Percentiles rank a stretch among this genome's conserved stretches.
phyloP scores from a whole-genome alignment of 2,888 invertebrate species.

The Cosmia trapezina region DNA sequence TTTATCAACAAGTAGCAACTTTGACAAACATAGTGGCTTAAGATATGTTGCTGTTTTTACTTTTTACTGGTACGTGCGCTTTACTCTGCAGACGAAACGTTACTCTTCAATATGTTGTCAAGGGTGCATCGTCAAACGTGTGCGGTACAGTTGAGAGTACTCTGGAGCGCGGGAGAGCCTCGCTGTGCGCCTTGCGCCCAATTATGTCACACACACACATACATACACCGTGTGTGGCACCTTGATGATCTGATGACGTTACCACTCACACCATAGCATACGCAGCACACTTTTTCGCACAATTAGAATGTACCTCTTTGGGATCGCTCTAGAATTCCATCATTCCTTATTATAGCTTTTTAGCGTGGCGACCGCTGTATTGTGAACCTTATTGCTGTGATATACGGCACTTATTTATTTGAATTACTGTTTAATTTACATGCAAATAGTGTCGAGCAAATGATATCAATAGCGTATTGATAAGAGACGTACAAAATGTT shows the following conservation, averaged over 20 bases:
- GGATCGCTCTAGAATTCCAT: slow-evolving; percentile 20
- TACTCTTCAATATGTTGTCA: background rate
- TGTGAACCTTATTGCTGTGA: slow-evolving; percentile 16
- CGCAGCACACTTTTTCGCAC: background rate
- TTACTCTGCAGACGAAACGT: background rate
- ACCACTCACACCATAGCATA: background rate
- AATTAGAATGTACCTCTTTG: slow-evolving; percentile 18
- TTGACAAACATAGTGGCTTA: background rate
- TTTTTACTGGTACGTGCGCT: background rate
- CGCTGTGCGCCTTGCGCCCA: background rate
- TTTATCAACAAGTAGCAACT: no score
- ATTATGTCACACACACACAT: background rate
- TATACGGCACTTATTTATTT: slow-evolving; percentile 1
- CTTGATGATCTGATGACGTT: slow-evolving; percentile 4
- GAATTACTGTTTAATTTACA: slow-evolving; percentile 36
- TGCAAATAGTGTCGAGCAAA: slow-evolving; percentile 41
- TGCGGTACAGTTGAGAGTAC: slow-evolving; percentile 9
- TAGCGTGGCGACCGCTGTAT: background rate
- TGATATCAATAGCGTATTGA: slow-evolving; percentile 56
- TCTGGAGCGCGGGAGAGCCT: slow-evolving; percentile 5
- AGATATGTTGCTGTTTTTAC: background rate
- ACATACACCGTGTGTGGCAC: background rate
- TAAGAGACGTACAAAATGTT: slow-evolving; percentile 37
- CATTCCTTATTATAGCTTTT: slow-evolving; percentile 30
- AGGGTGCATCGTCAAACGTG: slow-evolving; percentile 15